These are phyloP conservation scores for Strigops habroptila DNA, from an alignment of 2,113 vertebrate species.

Conservation along the genomic window DNA sequence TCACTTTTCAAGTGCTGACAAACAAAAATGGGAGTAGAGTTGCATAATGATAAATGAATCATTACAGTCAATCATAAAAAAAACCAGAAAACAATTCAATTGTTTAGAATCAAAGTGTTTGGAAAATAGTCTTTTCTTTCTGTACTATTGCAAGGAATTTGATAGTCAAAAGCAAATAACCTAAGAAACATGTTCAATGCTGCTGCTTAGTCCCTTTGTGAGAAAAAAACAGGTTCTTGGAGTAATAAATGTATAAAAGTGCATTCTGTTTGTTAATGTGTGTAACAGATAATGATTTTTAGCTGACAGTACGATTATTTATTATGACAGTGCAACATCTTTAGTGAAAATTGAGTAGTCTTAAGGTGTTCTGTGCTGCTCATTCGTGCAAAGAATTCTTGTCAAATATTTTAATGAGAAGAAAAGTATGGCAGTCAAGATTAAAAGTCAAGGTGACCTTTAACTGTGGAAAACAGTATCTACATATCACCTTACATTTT, in stretches of 20 bases:
- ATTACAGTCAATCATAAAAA: not conserved
- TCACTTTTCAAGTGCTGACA: conserved; percentile 3
- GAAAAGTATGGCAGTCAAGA: conserved; percentile 68
- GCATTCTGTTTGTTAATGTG: conserved; percentile 6
- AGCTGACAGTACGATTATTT: conserved; percentile 43
- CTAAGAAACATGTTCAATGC: not conserved
- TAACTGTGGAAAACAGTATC: conserved; percentile 51
- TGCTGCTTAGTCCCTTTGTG: not conserved
- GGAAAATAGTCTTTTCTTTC: not conserved
- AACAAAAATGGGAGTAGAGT: not conserved
- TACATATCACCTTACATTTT: conserved; percentile 49
- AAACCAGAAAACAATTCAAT: not conserved
- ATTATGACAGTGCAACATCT: conserved; percentile 27
- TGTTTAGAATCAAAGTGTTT: conserved; percentile 12
- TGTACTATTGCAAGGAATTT: not conserved
- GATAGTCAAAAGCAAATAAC: not conserved
- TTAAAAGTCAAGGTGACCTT: conserved; percentile 78
- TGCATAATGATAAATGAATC: conserved; percentile 27
- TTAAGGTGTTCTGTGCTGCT: conserved; percentile 59
- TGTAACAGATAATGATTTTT: conserved; percentile 39
- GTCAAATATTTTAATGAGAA: conserved; percentile 81
- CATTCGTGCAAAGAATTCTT: conserved; percentile 76
- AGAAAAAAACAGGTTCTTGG: not conserved
- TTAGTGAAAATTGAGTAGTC: conserved; percentile 40
- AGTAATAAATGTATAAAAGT: not conserved